These are phyloP conservation scores for Argyrosomus regius DNA, from an alignment of 2,797 vertebrate genomes.

Conservation along the genomic window DNA sequence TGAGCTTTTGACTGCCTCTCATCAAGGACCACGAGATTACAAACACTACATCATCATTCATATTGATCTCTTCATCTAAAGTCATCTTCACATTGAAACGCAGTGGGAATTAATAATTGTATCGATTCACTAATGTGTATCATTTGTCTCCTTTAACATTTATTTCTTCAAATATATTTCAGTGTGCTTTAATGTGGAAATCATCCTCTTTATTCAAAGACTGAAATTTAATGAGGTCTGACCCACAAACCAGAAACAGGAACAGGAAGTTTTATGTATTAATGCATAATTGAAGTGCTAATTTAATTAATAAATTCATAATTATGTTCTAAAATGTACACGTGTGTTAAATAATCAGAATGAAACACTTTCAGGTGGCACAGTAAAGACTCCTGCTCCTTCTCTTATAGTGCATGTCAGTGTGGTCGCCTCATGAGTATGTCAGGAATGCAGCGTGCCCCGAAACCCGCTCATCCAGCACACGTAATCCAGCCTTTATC, in stretches of 20 bases:
- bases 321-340: too few species aligned
- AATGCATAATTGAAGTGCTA: too few species aligned
- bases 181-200: not conserved
- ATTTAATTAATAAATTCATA: too few species aligned
- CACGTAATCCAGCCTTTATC: conserved; percentile 60
- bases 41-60: not conserved
- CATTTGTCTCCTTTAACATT: too few species aligned
- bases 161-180: too few species aligned
- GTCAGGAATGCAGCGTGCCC: conserved; percentile 34
- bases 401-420: not conserved
- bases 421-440: conserved; percentile 30
- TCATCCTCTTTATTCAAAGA: too few species aligned
- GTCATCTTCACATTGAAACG: not conserved
- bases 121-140: not conserved
- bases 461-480: conserved; percentile 35
- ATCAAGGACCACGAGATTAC: too few species aligned
- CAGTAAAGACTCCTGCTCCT: not conserved
- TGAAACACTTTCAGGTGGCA: not conserved
- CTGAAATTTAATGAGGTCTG: not conserved
- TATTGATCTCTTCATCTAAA: not conserved
- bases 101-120: not conserved
- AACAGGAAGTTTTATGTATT: too few species aligned
- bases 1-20: not conserved
- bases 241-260: too few species aligned
- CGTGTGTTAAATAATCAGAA: too few species aligned